Base-by-base conservation (phyloP, 1,140 invertebrate genomes). In the Panagrolaimus sp. region DNA sequence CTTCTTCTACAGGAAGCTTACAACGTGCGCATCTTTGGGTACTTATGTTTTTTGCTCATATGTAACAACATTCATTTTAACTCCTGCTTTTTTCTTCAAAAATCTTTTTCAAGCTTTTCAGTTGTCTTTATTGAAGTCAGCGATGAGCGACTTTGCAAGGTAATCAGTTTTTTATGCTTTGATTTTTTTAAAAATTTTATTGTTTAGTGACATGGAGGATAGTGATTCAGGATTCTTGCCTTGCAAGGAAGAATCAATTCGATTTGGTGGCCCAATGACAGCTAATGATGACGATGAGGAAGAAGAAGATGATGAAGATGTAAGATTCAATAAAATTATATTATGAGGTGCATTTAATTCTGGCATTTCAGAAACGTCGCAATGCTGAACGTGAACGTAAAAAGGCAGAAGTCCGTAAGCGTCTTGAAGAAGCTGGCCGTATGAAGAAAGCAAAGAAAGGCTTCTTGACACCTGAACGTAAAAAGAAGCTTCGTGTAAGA, bases 401-500 rank as follows among this genome's bases (percentile, higher is more conserved):
- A 58, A 77, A 77, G 66, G 75, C 75, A 24, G 75, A 77, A 65
- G 75, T 77, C 43, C 74, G 75, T 47, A 77, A 76, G 68, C 75
- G 75, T 66, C 69, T 77, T n/a, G 75, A 77, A 58, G 75, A 77
- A 62, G 74, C 75, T 65, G 75, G 75, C 26, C 52, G 72, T 17
- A 72, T 44, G 43, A 72, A 76, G 43, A 82, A 81, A 71, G 65
- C 73, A 48, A 77, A 77, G 72, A 77, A 77, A 64, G 75, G 75
- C 58, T 77, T 77, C 69, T 66, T 77, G 28, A 77, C 75, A 21
- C 75, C 75, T 55, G 75, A 77, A 38, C 73, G 75, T 65, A 77
- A 77, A 71, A 77, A 77, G 75, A 77, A 77, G 75, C 75, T 77
- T 32, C 73, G 75, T n/a, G 75, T 92, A 87, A 21, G 90, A 90